These are phyloP conservation scores for Alosa alosa DNA, from an alignment of 2,113 vertebrate genomes.

Conservation along the genomic window DNA sequence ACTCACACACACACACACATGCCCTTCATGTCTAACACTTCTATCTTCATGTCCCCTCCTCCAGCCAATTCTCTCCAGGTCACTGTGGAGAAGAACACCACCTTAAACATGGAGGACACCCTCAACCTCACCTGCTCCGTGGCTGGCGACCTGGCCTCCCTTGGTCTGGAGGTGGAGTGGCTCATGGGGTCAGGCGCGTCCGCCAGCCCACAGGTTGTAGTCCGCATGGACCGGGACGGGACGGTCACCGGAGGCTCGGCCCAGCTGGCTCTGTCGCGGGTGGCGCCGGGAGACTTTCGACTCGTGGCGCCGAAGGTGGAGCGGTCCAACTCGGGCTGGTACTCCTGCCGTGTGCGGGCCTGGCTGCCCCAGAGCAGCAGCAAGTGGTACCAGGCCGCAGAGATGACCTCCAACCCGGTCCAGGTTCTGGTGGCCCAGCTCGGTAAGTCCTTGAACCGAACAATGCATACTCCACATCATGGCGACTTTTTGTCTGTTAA, in stretches of 20 bases:
- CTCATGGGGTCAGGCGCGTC: slow-evolving; percentile 13
- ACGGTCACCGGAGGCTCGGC: slow-evolving; percentile 40
- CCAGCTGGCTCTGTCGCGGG: slow-evolving; percentile 33
- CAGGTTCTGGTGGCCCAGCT: slow-evolving; percentile 38
- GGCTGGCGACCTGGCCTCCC: background rate
- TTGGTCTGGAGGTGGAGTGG: slow-evolving; percentile 49
- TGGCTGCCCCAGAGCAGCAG: slow-evolving; percentile 42
- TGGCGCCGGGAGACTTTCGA: slow-evolving; percentile 23
- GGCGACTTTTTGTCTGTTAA: background rate
- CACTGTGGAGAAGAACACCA: slow-evolving; percentile 37
- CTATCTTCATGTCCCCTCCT: background rate
- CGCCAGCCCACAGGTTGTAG: slow-evolving; percentile 23
- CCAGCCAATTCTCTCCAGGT: slow-evolving; percentile 48
- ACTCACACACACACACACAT: background rate
- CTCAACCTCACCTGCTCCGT: slow-evolving; percentile 50
- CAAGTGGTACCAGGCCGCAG: slow-evolving; percentile 47
- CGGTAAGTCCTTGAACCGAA: slow-evolving; percentile 37
- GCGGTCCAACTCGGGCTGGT: slow-evolving; percentile 44
- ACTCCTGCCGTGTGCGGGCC: slow-evolving; percentile 43
- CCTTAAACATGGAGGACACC: slow-evolving; percentile 40
- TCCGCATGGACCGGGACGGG: slow-evolving; percentile 42
- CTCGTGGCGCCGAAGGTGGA: slow-evolving; percentile 43
- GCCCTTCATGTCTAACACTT: no score
- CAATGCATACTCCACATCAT: background rate
- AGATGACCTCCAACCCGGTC: slow-evolving; percentile 41